Conservation (phyloP, 2,888 invertebrate genomes). For the Drosophila meridionalis region DNA sequence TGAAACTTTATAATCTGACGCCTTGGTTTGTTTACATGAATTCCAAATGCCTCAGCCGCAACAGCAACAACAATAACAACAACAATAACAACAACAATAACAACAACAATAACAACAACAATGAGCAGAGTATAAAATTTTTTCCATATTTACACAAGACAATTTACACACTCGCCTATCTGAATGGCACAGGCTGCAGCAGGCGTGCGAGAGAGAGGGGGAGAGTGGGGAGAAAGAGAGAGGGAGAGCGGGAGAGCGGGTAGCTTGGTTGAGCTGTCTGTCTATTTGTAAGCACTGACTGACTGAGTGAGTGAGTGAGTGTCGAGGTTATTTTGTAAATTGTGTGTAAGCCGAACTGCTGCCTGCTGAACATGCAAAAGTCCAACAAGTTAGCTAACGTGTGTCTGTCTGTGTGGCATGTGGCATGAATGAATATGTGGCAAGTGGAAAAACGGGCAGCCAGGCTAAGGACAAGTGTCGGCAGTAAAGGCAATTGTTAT, state of each 20-base stretch:
- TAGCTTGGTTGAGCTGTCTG: constrained; percentile 32
- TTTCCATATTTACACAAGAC: constrained; percentile 73
- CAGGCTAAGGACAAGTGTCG: constrained; percentile 65
- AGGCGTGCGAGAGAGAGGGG: background rate
- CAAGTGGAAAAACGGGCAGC: constrained; percentile 51
- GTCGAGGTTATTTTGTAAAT: constrained; percentile 72
- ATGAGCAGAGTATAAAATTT: constrained; percentile 35
- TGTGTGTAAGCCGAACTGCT: constrained; percentile 78
- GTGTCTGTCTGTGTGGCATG: constrained; percentile 22
- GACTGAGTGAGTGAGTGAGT: constrained; percentile 49
- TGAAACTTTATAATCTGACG: constrained; percentile 68
- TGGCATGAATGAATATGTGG: constrained; percentile 32
- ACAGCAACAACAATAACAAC: constrained; percentile 45
- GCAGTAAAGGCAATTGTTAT: constrained; percentile 45
- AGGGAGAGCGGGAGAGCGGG: background rate
- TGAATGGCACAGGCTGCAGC: constrained; percentile 27
- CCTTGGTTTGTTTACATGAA: constrained; percentile 76
- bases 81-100: constrained; percentile 10
- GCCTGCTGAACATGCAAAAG: constrained; percentile 64
- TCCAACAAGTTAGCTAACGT: constrained; percentile 67
- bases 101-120: constrained; percentile 7
- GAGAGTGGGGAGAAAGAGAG: background rate
- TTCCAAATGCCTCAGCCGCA: constrained; percentile 52
- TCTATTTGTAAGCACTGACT: constrained; percentile 42
- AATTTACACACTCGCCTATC: constrained; percentile 63